Conservation (phyloP, 1,140 invertebrate genomes). For the Drosophila guanche region DNA sequence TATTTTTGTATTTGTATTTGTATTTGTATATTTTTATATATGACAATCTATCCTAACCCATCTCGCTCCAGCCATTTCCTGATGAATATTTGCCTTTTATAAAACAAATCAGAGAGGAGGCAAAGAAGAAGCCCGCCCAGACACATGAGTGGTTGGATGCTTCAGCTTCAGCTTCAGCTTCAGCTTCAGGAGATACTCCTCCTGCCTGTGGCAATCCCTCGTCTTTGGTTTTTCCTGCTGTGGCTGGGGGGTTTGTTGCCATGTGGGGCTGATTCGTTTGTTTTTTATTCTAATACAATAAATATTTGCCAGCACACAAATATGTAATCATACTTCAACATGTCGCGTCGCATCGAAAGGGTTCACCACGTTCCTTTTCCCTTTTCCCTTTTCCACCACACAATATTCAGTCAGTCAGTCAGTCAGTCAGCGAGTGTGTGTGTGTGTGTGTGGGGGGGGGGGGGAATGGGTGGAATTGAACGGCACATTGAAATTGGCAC, state of each 20-base stretch:
- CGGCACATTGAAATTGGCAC: constrained; percentile 74
- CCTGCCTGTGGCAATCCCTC: too few species aligned
- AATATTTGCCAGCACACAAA: constrained; percentile 74
- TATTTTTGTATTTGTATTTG: constrained; percentile 16
- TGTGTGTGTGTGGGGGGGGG: not conserved
- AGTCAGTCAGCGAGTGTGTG: too few species aligned
- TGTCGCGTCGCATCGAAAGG: constrained; percentile 52
- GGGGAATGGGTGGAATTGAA: constrained; percentile 52
- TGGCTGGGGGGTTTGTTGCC: too few species aligned
- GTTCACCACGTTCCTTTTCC: constrained; percentile 19
- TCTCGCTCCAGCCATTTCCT: constrained; percentile 56
- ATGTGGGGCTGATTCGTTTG: constrained; percentile 6
- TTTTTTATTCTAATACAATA: constrained; percentile 75
- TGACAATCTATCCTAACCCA: constrained; percentile 22
- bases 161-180: too few species aligned
- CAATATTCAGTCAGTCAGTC: too few species aligned
- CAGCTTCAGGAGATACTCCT: not conserved
- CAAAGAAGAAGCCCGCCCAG: constrained; percentile 31
- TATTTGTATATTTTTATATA: constrained; percentile 34
- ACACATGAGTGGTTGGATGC: constrained; percentile 30
- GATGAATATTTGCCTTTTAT: constrained; percentile 79
- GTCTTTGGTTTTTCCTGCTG: constrained; percentile 13
- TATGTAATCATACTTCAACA: constrained; percentile 77
- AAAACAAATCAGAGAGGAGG: constrained; percentile 56
- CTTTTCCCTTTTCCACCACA: not conserved